Conservation (phyloP, 2,113 vertebrate genomes). For the Blennius ocellaris region DNA sequence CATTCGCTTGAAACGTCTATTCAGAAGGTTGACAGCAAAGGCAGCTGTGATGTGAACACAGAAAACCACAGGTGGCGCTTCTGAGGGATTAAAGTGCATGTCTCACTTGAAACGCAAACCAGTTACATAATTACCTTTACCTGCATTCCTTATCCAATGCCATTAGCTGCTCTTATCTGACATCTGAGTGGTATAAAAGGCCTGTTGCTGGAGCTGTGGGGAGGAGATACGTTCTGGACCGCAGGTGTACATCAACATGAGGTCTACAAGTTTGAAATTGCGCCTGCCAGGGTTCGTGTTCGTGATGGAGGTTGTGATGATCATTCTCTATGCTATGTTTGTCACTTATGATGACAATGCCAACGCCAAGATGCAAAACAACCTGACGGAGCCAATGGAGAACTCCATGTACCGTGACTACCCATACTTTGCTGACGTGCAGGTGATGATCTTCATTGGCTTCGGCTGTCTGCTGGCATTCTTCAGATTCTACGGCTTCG, state of each 20-base stretch:
- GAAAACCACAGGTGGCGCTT: background rate
- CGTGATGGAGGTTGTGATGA: slow-evolving; percentile 75
- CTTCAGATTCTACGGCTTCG: slow-evolving; percentile 83
- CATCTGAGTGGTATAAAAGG: slow-evolving; percentile 54
- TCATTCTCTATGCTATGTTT: slow-evolving; percentile 81
- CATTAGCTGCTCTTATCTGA: slow-evolving; percentile 67
- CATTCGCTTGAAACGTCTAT: too few relatives aligned
- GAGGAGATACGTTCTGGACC: slow-evolving; percentile 58
- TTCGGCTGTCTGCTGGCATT: slow-evolving; percentile 88
- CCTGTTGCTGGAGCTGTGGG: slow-evolving; percentile 37
- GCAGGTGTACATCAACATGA: slow-evolving; percentile 58
- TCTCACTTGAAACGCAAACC: background rate
- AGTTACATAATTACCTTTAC: slow-evolving; percentile 18
- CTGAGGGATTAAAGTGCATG: slow-evolving; percentile 59
- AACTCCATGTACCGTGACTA: slow-evolving; percentile 80
- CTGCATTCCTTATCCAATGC: slow-evolving; percentile 13
- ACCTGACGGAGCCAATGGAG: slow-evolving; percentile 65
- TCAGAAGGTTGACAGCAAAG: too few relatives aligned
- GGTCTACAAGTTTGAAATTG: slow-evolving; percentile 51
- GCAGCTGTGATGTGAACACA: background rate
- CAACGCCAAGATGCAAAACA: slow-evolving; percentile 49
- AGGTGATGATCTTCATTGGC: slow-evolving; percentile 88
- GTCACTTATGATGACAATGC: slow-evolving; percentile 82
- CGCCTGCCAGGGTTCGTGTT: slow-evolving; percentile 81
- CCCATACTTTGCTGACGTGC: slow-evolving; percentile 86